Percentiles rank a stretch among this genome's conserved stretches.
phyloP scores from a whole-genome alignment of 1,140 invertebrate genomes.

The fruit fly (Drosophila melanogaster) region DNA sequence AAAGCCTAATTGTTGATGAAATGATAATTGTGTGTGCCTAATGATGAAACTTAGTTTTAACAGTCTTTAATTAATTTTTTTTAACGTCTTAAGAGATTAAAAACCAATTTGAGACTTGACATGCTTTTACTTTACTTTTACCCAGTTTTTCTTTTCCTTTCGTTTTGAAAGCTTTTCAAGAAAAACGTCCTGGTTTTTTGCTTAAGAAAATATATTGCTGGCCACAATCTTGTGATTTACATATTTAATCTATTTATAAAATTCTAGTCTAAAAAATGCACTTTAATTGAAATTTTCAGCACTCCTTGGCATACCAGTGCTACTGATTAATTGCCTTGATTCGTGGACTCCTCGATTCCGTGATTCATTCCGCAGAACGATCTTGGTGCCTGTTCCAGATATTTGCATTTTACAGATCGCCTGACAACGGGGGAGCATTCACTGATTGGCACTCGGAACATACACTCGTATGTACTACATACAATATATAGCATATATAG shows the following conservation, averaged over 20 bases:
- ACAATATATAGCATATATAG: background rate
- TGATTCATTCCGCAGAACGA: constrained; percentile 21
- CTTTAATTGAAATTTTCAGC: background rate
- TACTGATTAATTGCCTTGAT: constrained; percentile 23
- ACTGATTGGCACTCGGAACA: constrained; percentile 7
- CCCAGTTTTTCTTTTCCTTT: background rate
- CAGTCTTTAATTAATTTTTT: background rate
- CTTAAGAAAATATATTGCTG: too few relatives aligned
- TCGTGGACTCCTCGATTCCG: background rate
- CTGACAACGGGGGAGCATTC: constrained; percentile 47
- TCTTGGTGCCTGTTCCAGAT: background rate
- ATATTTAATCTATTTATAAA: too few relatives aligned
- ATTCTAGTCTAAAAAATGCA: too few relatives aligned
- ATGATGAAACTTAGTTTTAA: background rate
- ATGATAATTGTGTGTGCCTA: constrained; percentile 10
- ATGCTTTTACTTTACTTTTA: constrained; percentile 1
- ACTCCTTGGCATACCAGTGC: background rate
- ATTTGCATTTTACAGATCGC: constrained; percentile 44
- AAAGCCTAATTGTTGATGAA: constrained; percentile 11
- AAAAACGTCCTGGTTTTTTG: too few relatives aligned
- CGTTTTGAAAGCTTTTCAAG: background rate
- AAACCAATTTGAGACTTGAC: background rate
- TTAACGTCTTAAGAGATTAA: background rate
- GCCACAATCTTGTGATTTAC: too few relatives aligned
- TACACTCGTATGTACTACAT: background rate